These are phyloP conservation scores for Gyrodactylus bullatarudis DNA, from an alignment of 1,140 invertebrate species.

Conservation along the genomic window DNA sequence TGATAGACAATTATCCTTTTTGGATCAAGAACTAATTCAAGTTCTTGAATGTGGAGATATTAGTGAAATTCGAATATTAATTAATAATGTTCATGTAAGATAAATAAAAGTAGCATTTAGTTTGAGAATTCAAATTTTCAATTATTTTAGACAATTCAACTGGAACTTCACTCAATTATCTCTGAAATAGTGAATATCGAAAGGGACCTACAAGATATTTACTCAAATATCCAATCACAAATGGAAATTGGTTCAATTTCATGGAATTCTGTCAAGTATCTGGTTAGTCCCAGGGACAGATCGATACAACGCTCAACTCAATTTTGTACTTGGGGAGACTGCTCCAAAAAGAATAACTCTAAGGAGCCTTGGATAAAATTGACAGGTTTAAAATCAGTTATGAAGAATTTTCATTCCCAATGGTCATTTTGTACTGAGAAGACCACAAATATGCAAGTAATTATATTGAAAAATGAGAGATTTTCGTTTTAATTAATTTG, in stretches of 20 bases:
- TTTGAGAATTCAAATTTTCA: too few species aligned
- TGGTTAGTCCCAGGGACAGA: background rate
- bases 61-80: background rate
- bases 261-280: background rate
- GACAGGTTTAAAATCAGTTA: background rate
- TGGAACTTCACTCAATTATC: background rate
- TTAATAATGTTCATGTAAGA: background rate
- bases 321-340: background rate
- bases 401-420: background rate
- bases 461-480: too few species aligned
- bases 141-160: background rate
- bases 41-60: background rate
- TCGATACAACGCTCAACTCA: background rate
- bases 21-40: background rate
- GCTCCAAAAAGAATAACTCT: background rate
- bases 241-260: background rate
- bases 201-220: background rate
- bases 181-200: background rate
- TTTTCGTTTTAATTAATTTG: background rate
- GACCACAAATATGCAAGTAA: background rate
- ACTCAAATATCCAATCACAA: background rate
- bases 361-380: background rate
- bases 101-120: background rate
- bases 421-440: background rate
- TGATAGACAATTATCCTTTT: background rate